Base-by-base conservation (phyloP, 2,888 invertebrate genomes). In the Trichogramma dendrolimi region DNA sequence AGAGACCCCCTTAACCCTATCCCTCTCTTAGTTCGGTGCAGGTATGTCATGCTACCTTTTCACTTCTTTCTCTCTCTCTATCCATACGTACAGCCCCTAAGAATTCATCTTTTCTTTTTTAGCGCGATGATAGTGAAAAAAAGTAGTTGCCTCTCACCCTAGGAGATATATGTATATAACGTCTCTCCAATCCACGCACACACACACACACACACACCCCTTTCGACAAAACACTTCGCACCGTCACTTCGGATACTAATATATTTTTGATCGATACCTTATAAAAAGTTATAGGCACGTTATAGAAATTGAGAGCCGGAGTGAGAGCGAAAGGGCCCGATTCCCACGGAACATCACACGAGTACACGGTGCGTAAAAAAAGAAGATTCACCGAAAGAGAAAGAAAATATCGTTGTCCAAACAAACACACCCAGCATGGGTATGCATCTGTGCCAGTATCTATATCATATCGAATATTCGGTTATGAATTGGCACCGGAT, bases 161-260 rank as follows among this genome's bases (percentile, higher is more conserved):
- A 14, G 49, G 46, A 4, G 5, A 48, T 42, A 27, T 27, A 27
- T 27, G 27, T 27, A 27, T 27, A 2, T 27, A 27, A 27, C 27
- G 27, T 27, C 27, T 27, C 27, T 27, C 27, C 2, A 27, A 27
- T 27, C 27, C 27, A 27, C 27, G 27, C 27, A 49, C 40, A 10
- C 40, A 11, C 11, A 14, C 5, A 44, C 14, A 7, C 49, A 39
- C 60, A 43, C 61, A 58, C 57, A 61, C 65, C 70, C 74, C 72
- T 71, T 67, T 70, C 67, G 64, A 69, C 71, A 77, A 76, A 78
- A 77, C 77, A 78, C 77, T 79, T 77, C 73, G 75, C 75, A 73
- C 74, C 77, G 78, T 79, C 78, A 79, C 75, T 78, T 76, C 72
- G 76, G 72, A 70, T 69, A 76, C 79, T 79, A 79, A 79, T 79